Evolutionary conservation across 2,797 vertebrate genomes (phyloP).

Genomic region (Erpetoichthys calabaricus): DNA sequence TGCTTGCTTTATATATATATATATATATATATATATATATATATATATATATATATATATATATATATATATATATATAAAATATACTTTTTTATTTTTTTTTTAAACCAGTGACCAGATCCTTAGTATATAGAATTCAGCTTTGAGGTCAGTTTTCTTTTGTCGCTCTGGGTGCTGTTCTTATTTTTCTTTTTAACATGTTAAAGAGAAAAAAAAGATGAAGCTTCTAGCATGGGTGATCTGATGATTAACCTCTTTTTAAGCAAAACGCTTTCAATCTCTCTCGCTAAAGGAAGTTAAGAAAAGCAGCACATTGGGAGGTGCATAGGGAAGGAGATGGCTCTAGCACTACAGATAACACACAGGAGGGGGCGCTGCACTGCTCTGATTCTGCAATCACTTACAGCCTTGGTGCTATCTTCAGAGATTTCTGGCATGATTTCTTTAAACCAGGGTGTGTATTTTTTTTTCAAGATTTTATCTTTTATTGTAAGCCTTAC

Average conservation of each 20-base stretch:
- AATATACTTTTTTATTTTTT: too few species aligned
- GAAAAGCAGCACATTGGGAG: constrained; percentile 96
- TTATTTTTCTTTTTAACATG: neutral
- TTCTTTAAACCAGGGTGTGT: constrained; percentile 98
- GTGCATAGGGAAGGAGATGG: constrained; percentile 96
- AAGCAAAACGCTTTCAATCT: constrained; percentile 56
- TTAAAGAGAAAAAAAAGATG: constrained; percentile 5
- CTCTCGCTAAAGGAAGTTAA: constrained; percentile 89
- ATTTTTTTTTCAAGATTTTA: constrained; percentile 48
- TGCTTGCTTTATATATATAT: too few species aligned
- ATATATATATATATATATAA: too few species aligned
- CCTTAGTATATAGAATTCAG: too few species aligned
- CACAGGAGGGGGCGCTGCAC: constrained; percentile 78
- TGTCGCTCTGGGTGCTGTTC: too few species aligned
- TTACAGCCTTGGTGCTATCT: constrained; percentile 75
- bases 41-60: too few species aligned
- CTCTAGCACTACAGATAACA: constrained; percentile 97
- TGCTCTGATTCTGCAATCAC: constrained; percentile 60
- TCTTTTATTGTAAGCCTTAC: constrained; percentile 39
- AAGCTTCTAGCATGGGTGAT: constrained; percentile 10
- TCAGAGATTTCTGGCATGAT: constrained; percentile 95
- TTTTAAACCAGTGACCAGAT: too few species aligned
- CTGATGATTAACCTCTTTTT: constrained; percentile 20
- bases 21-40: too few species aligned
- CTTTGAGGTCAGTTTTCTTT: too few species aligned